These are phyloP conservation scores for Caerostris extrusa DNA, from an alignment of 1,140 invertebrate species.

Conservation along the genomic window DNA sequence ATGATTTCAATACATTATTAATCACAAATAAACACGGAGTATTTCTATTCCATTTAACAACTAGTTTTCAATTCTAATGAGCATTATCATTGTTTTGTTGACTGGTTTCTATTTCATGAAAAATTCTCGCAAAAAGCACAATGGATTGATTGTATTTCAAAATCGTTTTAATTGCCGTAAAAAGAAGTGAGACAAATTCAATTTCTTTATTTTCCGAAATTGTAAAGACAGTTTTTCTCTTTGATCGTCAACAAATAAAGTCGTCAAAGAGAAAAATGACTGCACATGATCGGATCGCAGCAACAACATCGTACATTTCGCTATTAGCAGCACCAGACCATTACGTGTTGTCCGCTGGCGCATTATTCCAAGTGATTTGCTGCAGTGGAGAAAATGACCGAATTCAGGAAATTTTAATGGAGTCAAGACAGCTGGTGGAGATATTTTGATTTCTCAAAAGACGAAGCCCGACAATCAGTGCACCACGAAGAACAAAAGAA, in stretches of 20 bases:
- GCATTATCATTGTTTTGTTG: no score
- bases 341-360: slow-evolving; percentile 1
- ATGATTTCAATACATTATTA: no score
- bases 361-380: slow-evolving; percentile 36
- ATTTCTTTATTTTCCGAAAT: no score
- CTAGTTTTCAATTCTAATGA: no score
- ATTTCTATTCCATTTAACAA: no score
- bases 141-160: no score
- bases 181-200: no score
- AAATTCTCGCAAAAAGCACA: no score
- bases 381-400: not conserved
- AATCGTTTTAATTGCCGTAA: no score
- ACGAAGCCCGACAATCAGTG: not conserved
- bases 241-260: slow-evolving; percentile 1
- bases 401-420: slow-evolving; percentile 32
- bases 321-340: slow-evolving; percentile 16
- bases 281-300: not conserved
- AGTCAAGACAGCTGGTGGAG: slow-evolving; percentile 3
- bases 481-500: not conserved
- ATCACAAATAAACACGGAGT: no score
- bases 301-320: not conserved
- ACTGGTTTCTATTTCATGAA: no score
- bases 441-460: slow-evolving; percentile 33
- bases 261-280: slow-evolving; percentile 33
- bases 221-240: not conserved